Base-by-base conservation (phyloP, 2,888 invertebrate genomes). In the Tinea trinotella region DNA sequence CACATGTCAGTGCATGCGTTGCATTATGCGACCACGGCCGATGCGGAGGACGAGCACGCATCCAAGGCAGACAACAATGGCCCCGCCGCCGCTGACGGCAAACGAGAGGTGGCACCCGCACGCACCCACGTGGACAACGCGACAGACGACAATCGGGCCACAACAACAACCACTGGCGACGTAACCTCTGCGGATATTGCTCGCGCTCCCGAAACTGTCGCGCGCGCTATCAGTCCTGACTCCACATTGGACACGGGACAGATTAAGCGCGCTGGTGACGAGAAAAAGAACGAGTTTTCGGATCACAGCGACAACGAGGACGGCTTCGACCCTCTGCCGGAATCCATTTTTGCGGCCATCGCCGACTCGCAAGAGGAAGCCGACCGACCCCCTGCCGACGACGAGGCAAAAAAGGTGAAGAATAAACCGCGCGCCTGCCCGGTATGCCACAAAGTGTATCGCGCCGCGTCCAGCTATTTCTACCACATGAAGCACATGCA, bases 401-500 rank as follows among this genome's bases (percentile, higher is more conserved):
- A 20, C 7, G 50, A 18, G 5, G 5, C 24, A 22, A 24, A 13
- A 3, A 46, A 50, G 13, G 12, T 3, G 22, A 50, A 50, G 12
- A 22, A 5, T 3, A 4, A 22, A 1, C 30, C 22, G 5, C 78
- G 79, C 19, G 74, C 75, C 1, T 89, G 89, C 58, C 79, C 78
- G 9, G 67, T 76, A 34, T 88, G 88, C 61, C 70, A 71, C 2
- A 87, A 87, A 59, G 69, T 68, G 52, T 88, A 84, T 65, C 69
- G 65, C 1, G 81, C 81, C n/a, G 64, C 78, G 0, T 86, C 86
- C 1, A 84, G 84, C 62, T 77, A 85, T 58, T 83, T 83, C 64
- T 87, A 88, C 60, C 89, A 89, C 62, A 62, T 88, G 58, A 86
- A 82, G 57, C 74, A 87, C 62, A 71, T 73, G 9, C 89, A 89